phyloP scores from a whole-genome alignment of 2,113 vertebrate genomes.

The Myotis brandtii region DNA sequence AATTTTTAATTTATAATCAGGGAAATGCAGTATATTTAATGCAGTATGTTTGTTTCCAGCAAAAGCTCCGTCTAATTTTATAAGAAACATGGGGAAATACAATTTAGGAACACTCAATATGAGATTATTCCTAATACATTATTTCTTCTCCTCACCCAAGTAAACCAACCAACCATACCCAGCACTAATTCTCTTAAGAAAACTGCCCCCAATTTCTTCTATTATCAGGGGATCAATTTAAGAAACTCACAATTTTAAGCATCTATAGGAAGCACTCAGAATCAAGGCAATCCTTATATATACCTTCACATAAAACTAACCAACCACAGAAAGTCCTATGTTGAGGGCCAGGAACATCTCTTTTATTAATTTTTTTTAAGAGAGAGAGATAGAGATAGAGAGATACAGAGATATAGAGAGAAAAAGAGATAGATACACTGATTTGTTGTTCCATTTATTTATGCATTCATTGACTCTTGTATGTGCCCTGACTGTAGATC shows the following conservation, averaged over 20 bases:
- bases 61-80: slow-evolving; percentile 32
- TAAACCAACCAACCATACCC: background rate
- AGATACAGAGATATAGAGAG: too few relatives aligned
- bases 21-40: background rate
- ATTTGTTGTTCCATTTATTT: background rate
- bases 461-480: background rate
- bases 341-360: background rate
- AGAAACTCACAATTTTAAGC: background rate
- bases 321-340: background rate
- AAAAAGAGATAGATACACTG: too few relatives aligned
- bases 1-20: background rate
- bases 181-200: slow-evolving; percentile 50
- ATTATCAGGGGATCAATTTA: background rate
- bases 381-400: background rate
- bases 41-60: background rate
- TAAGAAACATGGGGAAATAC: background rate
- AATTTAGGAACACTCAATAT: background rate
- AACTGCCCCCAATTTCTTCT: background rate
- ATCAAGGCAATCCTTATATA: slow-evolving; percentile 35
- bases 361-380: background rate
- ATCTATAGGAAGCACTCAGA: background rate
- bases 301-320: background rate
- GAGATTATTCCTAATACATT: background rate
- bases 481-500: background rate
- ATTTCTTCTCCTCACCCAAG: slow-evolving; percentile 49